Percentiles rank a stretch among this genome's conserved stretches.
Conservation (phyloP, 37 sponge, comb jelly and placozoan species). For the Theonella swinhoei region DNA sequence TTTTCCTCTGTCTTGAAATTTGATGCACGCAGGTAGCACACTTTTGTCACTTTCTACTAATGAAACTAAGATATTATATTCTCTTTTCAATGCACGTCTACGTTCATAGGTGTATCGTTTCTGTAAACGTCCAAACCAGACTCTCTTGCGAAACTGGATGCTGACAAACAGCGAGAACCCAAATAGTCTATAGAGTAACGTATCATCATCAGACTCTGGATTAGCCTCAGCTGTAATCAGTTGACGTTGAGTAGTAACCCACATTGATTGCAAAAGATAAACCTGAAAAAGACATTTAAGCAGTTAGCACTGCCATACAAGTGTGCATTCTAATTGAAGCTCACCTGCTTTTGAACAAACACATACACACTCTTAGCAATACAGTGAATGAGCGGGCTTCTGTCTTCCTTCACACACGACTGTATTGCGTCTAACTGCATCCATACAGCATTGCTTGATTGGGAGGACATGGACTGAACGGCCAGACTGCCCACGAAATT, state of each 20-base stretch:
- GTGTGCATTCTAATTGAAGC: not conserved
- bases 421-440: too few relatives aligned
- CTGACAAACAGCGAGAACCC: not conserved
- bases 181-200: not conserved
- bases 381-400: not conserved
- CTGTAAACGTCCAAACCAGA: too few relatives aligned
- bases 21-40: slow-evolving; percentile 1
- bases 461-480: not conserved
- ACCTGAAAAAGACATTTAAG: not conserved
- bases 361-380: not conserved
- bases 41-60: too few relatives aligned
- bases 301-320: not conserved
- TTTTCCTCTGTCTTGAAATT: slow-evolving; percentile 20
- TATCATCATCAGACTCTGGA: not conserved
- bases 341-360: slow-evolving; percentile 8
- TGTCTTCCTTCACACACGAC: too few relatives aligned
- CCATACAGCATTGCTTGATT: not conserved
- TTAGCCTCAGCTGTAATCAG: not conserved
- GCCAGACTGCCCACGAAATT: not conserved
- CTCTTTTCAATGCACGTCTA: too few relatives aligned
- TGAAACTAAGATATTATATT: too few relatives aligned
- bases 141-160: not conserved
- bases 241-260: slow-evolving; percentile 6
- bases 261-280: not conserved
- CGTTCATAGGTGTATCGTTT: too few relatives aligned